Conservation (phyloP, 2,113 vertebrate species). For the Cottus gobio region DNA sequence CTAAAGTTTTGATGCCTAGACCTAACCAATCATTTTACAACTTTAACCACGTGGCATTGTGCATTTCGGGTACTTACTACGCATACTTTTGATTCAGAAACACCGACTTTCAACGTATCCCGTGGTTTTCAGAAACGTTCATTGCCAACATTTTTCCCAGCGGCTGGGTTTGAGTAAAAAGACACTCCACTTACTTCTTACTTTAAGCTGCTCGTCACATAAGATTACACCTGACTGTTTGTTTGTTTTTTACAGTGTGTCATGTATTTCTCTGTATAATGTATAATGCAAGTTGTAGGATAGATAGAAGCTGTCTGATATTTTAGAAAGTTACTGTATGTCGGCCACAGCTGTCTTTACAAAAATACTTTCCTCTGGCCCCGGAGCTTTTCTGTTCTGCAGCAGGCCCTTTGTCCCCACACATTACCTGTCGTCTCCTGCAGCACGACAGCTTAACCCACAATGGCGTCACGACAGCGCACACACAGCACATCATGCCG, state of each 20-base stretch:
- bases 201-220: background rate
- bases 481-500: slow-evolving; percentile 6
- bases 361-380: background rate
- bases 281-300: background rate
- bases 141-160: background rate
- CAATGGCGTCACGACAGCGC: slow-evolving; percentile 5
- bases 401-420: slow-evolving; percentile 6
- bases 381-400: background rate
- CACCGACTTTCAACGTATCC: background rate
- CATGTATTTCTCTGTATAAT: background rate
- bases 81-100: background rate
- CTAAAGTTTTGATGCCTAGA: too few species aligned
- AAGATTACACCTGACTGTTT: background rate
- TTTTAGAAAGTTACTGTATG: background rate
- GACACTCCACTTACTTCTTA: background rate
- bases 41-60: background rate
- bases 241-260: background rate
- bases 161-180: background rate
- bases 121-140: background rate
- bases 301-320: background rate
- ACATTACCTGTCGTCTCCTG: slow-evolving; percentile 33
- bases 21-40: background rate
- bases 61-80: background rate
- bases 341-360: slow-evolving; percentile 12
- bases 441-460: slow-evolving; percentile 16